Percentiles rank a stretch among this genome's conserved stretches.
phyloP scores from a whole-genome alignment of 1,140 invertebrate genomes.

The Campoletis sonorensis region DNA sequence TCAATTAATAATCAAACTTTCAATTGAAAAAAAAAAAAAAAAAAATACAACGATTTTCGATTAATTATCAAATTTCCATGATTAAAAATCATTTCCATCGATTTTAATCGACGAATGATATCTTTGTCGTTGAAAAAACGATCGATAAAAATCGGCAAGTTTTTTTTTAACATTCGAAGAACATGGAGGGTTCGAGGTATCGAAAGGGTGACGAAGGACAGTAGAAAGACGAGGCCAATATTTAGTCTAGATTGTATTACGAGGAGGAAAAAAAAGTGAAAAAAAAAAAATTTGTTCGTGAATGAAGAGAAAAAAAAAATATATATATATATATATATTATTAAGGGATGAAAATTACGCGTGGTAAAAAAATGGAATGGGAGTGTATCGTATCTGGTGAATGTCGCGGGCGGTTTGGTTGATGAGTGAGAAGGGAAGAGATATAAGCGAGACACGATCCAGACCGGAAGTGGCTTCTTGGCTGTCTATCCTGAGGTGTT shows the following conservation, averaged over 20 bases:
- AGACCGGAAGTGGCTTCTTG: constrained; percentile 68
- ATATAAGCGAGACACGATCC: constrained; percentile 4
- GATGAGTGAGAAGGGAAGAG: not conserved
- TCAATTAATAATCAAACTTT: too few relatives aligned
- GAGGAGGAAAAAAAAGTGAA: not conserved
- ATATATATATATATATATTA: not conserved
- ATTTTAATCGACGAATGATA: too few relatives aligned
- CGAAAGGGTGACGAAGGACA: not conserved
- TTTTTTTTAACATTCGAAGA: not conserved
- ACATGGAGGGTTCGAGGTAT: too few relatives aligned
- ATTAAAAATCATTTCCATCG: too few relatives aligned
- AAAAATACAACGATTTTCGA: too few relatives aligned
- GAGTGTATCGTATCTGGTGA: constrained; percentile 56
- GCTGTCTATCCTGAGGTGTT: constrained; percentile 51
- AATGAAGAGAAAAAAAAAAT: constrained; percentile 31
- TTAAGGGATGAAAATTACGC: not conserved
- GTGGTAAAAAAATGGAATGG: constrained; percentile 24
- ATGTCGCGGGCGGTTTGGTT: constrained; percentile 56
- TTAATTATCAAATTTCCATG: too few relatives aligned
- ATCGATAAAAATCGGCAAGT: not conserved
- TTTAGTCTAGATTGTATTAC: constrained; percentile 16
- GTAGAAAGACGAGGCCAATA: not conserved
- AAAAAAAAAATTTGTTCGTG: not conserved
- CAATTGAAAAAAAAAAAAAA: too few relatives aligned
- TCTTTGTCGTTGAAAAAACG: not conserved